Conservation (phyloP, 2,113 vertebrate species). For the Xiphophorus maculatus region DNA sequence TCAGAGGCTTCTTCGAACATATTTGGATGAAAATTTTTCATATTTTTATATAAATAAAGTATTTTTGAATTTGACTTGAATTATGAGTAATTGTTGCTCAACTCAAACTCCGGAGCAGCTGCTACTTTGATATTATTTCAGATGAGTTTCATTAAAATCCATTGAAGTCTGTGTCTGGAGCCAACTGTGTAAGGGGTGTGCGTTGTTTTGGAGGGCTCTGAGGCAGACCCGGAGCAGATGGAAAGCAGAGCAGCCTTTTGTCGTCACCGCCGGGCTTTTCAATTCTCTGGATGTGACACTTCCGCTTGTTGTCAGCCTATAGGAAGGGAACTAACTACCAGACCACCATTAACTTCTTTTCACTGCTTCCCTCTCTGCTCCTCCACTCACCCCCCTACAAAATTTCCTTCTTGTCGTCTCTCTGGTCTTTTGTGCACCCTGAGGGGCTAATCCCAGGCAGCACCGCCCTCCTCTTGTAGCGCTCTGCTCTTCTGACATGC, state of each 20-base stretch:
- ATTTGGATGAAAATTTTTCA: too few relatives aligned
- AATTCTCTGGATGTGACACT: slow-evolving; percentile 61
- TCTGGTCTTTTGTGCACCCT: slow-evolving; percentile 63
- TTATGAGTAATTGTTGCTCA: too few relatives aligned
- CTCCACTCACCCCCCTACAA: neutral
- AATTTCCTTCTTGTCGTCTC: slow-evolving; percentile 50
- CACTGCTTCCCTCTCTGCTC: slow-evolving; percentile 6
- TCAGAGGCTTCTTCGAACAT: too few relatives aligned
- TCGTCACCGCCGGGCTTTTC: slow-evolving; percentile 40
- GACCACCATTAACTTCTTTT: slow-evolving; percentile 33
- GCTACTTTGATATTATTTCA: too few relatives aligned
- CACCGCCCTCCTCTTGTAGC: slow-evolving; percentile 57
- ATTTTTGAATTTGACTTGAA: too few relatives aligned
- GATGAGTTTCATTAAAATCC: too few relatives aligned
- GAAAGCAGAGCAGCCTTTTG: slow-evolving; percentile 4
- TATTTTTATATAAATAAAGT: too few relatives aligned
- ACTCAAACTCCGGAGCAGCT: too few relatives aligned
- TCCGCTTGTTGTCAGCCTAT: slow-evolving; percentile 54
- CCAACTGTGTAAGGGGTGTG: too few relatives aligned
- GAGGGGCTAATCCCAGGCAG: slow-evolving; percentile 67
- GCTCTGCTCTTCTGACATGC: slow-evolving; percentile 53
- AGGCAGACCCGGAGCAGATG: neutral
- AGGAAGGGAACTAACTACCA: slow-evolving; percentile 35
- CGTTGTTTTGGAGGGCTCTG: neutral
- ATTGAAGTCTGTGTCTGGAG: too few relatives aligned